phyloP scores from a whole-genome alignment of 2,888 invertebrate genomes.

The Vanessa cardui region DNA sequence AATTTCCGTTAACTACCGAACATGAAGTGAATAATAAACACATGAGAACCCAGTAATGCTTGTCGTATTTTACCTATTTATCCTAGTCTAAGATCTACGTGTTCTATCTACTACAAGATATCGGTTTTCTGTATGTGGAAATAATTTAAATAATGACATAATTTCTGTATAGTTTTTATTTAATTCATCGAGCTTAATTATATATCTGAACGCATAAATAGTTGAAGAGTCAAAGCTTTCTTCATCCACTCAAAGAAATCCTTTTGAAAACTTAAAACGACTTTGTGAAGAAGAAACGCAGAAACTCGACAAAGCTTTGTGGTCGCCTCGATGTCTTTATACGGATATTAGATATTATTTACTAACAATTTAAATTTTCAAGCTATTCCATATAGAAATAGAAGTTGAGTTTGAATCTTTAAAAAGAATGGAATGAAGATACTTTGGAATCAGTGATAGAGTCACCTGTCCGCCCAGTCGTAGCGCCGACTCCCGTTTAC shows the following conservation, averaged over 20 bases:
- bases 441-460: not conserved
- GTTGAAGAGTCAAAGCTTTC: slow-evolving; percentile 11
- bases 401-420: not conserved
- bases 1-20: too few species aligned
- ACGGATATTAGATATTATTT: slow-evolving; percentile 4
- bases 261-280: slow-evolving; percentile 15
- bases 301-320: slow-evolving; percentile 9
- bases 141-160: too few species aligned
- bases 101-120: too few species aligned
- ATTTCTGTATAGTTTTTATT: not conserved
- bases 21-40: too few species aligned
- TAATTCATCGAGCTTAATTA: not conserved
- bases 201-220: slow-evolving; percentile 12
- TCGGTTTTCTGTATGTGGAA: too few species aligned
- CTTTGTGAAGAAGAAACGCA: slow-evolving; percentile 9
- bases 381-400: not conserved
- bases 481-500: not conserved
- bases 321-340: slow-evolving; percentile 4
- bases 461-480: not conserved
- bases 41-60: too few species aligned
- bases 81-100: too few species aligned
- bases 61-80: too few species aligned
- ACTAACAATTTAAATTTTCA: slow-evolving; percentile 3
- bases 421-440: not conserved
- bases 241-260: slow-evolving; percentile 13